Base-by-base conservation (phyloP, 2,113 vertebrate genomes). In the Plecotus auritus region DNA sequence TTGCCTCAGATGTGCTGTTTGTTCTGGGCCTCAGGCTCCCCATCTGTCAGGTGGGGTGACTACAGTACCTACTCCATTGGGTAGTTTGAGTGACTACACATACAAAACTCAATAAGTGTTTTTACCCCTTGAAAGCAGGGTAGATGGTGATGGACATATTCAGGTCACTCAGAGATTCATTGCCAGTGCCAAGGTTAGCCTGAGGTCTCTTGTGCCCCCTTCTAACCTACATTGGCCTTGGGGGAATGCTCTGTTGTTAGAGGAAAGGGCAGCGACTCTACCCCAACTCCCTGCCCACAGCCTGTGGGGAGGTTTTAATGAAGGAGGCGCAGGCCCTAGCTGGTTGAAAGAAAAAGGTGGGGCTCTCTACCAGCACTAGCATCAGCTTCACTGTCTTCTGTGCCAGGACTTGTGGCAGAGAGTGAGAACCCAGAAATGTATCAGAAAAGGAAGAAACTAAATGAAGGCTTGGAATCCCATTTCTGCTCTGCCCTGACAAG, bases 371-470 rank as follows among this genome's bases (percentile, higher is more conserved):
- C 20, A 20, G 17, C 14, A 40, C 28, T 12, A 5, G 18, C 8
- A 13, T 20, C 70, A 45, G 16, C 4, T n/a, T 28, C 84, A 70
- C 84, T 1, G 6, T 47, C 18, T n/a, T 17, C 59, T 73, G n/a
- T 12, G 30, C 67, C 22, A 35, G 56, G 70, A 72, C 10, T 23
- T 9, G 9, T 9, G 56, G 23, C 35, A 47, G 66, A 85, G 35
- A 12, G 1, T n/a, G 85, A 69, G 9, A 56, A 80, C 37, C 9
- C 20, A 51, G 26, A 73, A 35, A 45, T 83, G 32, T 64, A 56
- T 66, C 72, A 54, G 51, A 66, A 81, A 90, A 88, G 35, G 23
- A 35, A 69, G 42, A 82, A 23, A n/a, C 51, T 67, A 72, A 90
- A 61, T 35, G 35, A 78, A 90, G 73, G 82, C 47, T 9, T 64